A percentile compares a stretch with the other conserved stretches of the same genome.
Evolutionary conservation across 1,140 invertebrate genomes (phyloP).

Genomic region (Lepidurus arcticus): DNA sequence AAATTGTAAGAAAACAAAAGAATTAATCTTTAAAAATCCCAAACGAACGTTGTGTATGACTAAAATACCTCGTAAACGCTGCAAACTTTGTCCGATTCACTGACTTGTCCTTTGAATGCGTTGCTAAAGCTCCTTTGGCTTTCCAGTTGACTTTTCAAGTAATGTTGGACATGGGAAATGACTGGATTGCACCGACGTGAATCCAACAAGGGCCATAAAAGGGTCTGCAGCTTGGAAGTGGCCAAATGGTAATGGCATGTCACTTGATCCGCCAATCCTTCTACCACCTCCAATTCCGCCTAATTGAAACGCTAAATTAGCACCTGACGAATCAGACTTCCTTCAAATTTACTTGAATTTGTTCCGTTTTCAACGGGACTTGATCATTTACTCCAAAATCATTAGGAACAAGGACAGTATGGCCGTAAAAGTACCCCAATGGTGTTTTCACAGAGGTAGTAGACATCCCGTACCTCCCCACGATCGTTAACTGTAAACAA

Average conservation of each 20-base stretch:
- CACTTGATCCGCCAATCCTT: constrained; percentile 65
- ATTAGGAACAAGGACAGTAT: constrained; percentile 68
- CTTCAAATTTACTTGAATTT: constrained; percentile 34
- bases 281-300: constrained; percentile 52
- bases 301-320: constrained; percentile 42
- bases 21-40: neutral
- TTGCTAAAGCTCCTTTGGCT: constrained; percentile 45
- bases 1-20: constrained; percentile 32
- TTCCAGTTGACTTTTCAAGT: constrained; percentile 47
- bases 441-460: constrained; percentile 82
- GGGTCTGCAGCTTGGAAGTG: constrained; percentile 67
- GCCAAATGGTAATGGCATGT: constrained; percentile 77
- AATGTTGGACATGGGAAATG: constrained; percentile 69
- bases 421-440: constrained; percentile 85
- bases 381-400: constrained; percentile 51
- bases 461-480: constrained; percentile 83
- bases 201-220: constrained; percentile 65
- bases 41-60: constrained; percentile 31
- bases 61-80: constrained; percentile 64
- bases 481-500: constrained; percentile 63
- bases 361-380: neutral
- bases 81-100: constrained; percentile 62
- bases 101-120: constrained; percentile 46
- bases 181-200: constrained; percentile 48
- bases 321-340: neutral